Percentiles rank a stretch among this genome's conserved stretches.
phyloP scores from a whole-genome alignment of 1,140 invertebrate species.

The Hyles euphorbiae region DNA sequence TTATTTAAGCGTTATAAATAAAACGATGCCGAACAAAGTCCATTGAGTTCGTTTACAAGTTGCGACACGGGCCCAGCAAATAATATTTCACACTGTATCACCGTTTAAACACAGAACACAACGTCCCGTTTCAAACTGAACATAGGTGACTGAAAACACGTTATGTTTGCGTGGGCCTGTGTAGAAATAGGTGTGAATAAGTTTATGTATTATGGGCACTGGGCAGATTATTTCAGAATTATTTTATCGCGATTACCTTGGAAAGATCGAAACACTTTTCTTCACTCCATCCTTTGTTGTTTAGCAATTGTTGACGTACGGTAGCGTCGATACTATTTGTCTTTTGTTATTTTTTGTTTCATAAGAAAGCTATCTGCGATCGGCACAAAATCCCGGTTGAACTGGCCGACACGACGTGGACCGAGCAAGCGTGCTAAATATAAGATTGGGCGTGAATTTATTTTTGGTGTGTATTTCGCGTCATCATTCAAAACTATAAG shows the following conservation, averaged over 20 bases:
- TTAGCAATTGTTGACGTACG: constrained; percentile 40
- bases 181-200: constrained; percentile 73
- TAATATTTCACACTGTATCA: constrained; percentile 30
- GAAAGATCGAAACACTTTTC: constrained; percentile 34
- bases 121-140: constrained; percentile 65
- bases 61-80: constrained; percentile 47
- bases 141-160: constrained; percentile 67
- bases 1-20: no score
- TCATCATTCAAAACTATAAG: constrained; percentile 56
- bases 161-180: constrained; percentile 68
- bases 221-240: constrained; percentile 55
- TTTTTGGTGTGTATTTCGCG: constrained; percentile 69
- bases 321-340: constrained; percentile 31
- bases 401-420: constrained; percentile 52
- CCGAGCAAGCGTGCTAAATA: constrained; percentile 70
- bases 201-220: constrained; percentile 60
- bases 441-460: constrained; percentile 72
- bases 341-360: constrained; percentile 31
- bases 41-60: constrained; percentile 29
- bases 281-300: constrained; percentile 26
- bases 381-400: constrained; percentile 64
- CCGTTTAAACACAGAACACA: constrained; percentile 66
- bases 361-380: constrained; percentile 55
- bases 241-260: constrained; percentile 60
- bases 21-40: constrained; percentile 21